phyloP scores from a whole-genome alignment of 2,888 invertebrate genomes.

The Sphinx pinastri region DNA sequence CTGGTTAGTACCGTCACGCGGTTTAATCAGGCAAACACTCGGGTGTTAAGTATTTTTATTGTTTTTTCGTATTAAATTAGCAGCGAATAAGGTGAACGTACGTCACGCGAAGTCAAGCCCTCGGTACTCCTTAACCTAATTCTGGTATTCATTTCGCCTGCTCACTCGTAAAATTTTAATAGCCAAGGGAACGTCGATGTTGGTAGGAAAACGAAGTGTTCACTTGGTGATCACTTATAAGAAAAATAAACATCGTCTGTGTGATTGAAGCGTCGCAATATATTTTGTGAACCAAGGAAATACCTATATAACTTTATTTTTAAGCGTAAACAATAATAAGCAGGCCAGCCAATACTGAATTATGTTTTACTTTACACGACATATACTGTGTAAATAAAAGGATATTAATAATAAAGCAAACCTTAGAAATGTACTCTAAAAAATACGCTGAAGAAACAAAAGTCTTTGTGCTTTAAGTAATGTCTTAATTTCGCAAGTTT shows the following conservation, averaged over 20 bases:
- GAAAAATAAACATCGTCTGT: constrained; percentile 38
- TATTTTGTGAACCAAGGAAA: neutral
- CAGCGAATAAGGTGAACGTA: constrained; percentile 54
- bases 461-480: too few relatives aligned
- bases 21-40: constrained; percentile 24
- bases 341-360: too few relatives aligned
- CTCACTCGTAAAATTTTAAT: constrained; percentile 82
- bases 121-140: constrained; percentile 76
- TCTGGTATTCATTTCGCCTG: constrained; percentile 78
- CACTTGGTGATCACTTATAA: constrained; percentile 49
- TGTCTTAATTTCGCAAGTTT: too few relatives aligned
- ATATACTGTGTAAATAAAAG: too few relatives aligned
- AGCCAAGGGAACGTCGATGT: constrained; percentile 66
- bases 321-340: too few relatives aligned
- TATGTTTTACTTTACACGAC: too few relatives aligned
- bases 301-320: neutral
- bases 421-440: too few relatives aligned
- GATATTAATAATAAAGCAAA: too few relatives aligned
- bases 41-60: constrained; percentile 49
- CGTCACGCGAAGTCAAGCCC: constrained; percentile 66
- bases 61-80: constrained; percentile 61
- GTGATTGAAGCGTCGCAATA: neutral
- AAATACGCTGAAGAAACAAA: too few relatives aligned
- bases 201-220: constrained; percentile 61
- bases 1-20: constrained; percentile 18